Conservation (phyloP, 2,888 invertebrate genomes). For the Drosophila nigritarsus region DNA sequence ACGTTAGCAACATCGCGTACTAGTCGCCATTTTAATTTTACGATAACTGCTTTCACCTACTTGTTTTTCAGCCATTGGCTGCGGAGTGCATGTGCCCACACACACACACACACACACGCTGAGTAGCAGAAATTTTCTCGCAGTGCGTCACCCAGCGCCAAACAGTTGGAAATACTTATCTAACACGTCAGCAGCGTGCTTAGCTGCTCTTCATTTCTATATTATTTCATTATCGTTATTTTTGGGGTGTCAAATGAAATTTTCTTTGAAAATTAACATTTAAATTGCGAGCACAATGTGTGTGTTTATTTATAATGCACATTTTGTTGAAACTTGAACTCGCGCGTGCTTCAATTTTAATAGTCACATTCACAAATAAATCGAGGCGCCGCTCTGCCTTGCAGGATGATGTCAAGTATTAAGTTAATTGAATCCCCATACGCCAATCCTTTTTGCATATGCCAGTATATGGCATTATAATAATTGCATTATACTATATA, state of each 20-base stretch:
- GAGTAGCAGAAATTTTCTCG: slow-evolving; percentile 37
- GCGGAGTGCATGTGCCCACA: slow-evolving; percentile 46
- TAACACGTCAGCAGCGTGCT: slow-evolving; percentile 52
- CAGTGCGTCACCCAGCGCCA: slow-evolving; percentile 57
- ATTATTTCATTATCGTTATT: slow-evolving; percentile 14
- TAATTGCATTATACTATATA: slow-evolving; percentile 2
- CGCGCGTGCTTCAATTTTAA: slow-evolving; percentile 28
- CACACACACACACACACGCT: not conserved
- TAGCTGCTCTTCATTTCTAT: slow-evolving; percentile 27
- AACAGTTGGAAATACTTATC: slow-evolving; percentile 40
- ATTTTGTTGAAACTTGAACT: slow-evolving; percentile 26
- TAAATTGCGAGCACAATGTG: slow-evolving; percentile 34
- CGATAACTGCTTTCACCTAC: slow-evolving; percentile 82
- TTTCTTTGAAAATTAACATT: slow-evolving; percentile 45
- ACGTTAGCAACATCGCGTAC: slow-evolving; percentile 72
- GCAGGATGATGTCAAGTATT: slow-evolving; percentile 2
- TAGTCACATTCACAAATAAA: slow-evolving; percentile 32
- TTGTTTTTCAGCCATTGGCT: slow-evolving; percentile 44
- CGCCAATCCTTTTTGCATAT: not conserved
- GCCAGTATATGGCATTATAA: not conserved
- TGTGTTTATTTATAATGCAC: slow-evolving; percentile 19
- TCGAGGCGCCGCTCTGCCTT: not conserved
- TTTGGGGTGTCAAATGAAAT: slow-evolving; percentile 46
- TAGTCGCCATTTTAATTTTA: slow-evolving; percentile 80
- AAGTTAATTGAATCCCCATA: not conserved